Percentiles rank a stretch among this genome's conserved stretches.
These are phyloP conservation scores for Suricata suricatta DNA, from an alignment of 2,113 vertebrate species.

Conservation along the genomic window DNA sequence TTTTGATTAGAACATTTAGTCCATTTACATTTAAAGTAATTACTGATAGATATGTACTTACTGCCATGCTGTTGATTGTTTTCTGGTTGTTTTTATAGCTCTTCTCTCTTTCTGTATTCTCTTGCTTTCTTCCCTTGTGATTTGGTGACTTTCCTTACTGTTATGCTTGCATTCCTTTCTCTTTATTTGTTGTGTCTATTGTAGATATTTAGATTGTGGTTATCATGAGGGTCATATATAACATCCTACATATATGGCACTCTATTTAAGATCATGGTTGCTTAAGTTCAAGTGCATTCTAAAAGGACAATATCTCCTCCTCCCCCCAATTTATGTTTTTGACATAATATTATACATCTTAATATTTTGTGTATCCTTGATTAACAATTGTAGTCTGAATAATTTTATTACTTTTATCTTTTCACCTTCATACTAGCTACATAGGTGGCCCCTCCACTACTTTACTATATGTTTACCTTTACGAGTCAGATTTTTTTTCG, in stretches of 20 bases:
- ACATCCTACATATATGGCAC: not conserved
- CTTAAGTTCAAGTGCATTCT: not conserved
- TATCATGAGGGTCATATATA: not conserved
- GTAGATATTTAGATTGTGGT: not conserved
- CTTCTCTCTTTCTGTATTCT: not conserved
- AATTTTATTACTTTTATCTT: not conserved
- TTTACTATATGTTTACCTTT: not conserved
- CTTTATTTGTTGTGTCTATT: not conserved
- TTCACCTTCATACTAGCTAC: not conserved
- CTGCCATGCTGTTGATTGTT: not conserved
- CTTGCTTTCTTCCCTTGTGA: not conserved
- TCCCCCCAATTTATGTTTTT: not conserved
- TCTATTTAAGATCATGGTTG: not conserved
- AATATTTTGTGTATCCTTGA: not conserved
- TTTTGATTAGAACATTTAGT: not conserved
- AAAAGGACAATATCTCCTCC: not conserved
- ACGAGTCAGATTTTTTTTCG: not conserved
- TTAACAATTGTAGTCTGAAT: not conserved
- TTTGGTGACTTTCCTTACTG: not conserved
- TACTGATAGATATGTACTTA: not conserved
- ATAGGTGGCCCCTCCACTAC: not conserved
- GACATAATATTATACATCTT: not conserved
- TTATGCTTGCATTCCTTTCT: not conserved
- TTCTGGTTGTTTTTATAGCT: not conserved
- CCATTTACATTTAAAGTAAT: not conserved